These are phyloP conservation scores for Danio kyathit DNA, from an alignment of 2,797 vertebrate genomes.

Conservation along the genomic window DNA sequence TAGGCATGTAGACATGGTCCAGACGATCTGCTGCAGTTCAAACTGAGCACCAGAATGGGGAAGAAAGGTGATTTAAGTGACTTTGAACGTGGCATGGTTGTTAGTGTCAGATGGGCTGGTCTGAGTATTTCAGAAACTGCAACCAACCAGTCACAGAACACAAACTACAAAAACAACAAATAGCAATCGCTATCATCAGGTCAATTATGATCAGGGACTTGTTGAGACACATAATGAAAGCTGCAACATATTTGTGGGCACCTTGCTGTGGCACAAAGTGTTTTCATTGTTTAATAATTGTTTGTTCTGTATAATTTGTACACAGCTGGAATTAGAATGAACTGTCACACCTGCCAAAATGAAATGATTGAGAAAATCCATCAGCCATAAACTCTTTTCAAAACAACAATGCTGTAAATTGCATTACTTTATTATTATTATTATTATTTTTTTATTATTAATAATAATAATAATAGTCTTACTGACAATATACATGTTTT, in stretches of 20 bases:
- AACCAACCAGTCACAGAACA: neutral
- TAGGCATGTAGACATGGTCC: neutral
- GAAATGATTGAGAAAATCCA: neutral
- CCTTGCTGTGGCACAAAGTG: constrained; percentile 20
- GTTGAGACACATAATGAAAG: neutral
- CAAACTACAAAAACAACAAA: constrained; percentile 3
- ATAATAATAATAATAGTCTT: too few species aligned
- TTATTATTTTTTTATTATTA: too few species aligned
- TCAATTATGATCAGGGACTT: constrained; percentile 17
- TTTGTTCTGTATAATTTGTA: constrained; percentile 8
- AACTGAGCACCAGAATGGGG: neutral
- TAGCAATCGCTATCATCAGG: neutral
- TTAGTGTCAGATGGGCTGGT: too few species aligned
- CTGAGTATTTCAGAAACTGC: too few species aligned
- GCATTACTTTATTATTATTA: neutral
- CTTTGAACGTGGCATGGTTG: too few species aligned
- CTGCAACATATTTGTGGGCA: constrained; percentile 11
- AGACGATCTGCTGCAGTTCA: neutral
- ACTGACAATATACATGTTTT: too few species aligned
- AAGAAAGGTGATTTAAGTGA: too few species aligned
- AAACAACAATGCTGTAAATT: neutral
- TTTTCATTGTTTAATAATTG: constrained; percentile 21
- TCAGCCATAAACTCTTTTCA: neutral
- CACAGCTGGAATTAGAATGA: neutral
- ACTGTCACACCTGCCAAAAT: neutral